These are phyloP conservation scores for Pseudochirops corinnae DNA, from an alignment of 2,797 vertebrate genomes.

Conservation along the genomic window DNA sequence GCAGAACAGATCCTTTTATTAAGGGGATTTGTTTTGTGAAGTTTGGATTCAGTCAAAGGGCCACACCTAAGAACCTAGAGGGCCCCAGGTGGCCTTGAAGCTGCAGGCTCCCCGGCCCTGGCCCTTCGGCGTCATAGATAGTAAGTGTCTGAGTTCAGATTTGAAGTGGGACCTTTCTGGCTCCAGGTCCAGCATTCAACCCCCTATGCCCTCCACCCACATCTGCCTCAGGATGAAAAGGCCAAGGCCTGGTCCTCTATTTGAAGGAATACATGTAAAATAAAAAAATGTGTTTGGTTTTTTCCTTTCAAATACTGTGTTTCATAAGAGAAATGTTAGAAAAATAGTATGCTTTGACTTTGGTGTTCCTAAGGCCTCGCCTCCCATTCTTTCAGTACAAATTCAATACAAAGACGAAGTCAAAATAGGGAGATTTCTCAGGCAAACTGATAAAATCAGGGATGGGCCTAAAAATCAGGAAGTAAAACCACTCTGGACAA, in stretches of 20 bases:
- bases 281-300: neutral
- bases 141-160: no score
- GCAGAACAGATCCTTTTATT: no score
- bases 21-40: no score
- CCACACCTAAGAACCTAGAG: no score
- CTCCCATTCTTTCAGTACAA: neutral
- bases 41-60: no score
- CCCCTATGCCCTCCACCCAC: no score
- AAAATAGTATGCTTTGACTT: neutral
- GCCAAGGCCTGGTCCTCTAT: neutral
- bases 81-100: no score
- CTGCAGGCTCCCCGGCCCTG: no score
- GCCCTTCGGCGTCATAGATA: no score
- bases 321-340: neutral
- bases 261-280: neutral
- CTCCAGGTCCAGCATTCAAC: neutral
- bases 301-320: neutral
- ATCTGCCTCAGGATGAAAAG: neutral
- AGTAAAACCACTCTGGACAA: constrained; percentile 59
- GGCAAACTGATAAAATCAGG: constrained; percentile 69
- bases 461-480: constrained; percentile 59
- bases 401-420: neutral
- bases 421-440: constrained; percentile 57
- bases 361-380: neutral
- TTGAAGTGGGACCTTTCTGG: neutral